These are phyloP conservation scores for Andrena bucephala DNA, from an alignment of 2,888 invertebrate species.

Conservation along the genomic window DNA sequence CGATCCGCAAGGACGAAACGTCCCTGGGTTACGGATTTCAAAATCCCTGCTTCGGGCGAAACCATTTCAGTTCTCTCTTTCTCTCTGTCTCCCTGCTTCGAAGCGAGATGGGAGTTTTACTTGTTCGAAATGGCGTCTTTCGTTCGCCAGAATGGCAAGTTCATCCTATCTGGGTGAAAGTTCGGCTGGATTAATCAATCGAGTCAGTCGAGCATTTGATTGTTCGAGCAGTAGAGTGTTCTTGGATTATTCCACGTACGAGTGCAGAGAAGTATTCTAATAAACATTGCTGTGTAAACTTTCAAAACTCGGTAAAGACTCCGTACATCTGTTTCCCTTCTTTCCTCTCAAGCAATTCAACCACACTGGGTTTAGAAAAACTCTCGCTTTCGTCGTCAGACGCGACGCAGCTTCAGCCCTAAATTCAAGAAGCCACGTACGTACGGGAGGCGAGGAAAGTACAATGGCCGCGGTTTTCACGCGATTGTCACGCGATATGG, in stretches of 20 bases:
- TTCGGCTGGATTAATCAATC: slow-evolving; percentile 24
- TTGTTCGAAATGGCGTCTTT: slow-evolving; percentile 24
- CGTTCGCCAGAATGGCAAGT: background rate
- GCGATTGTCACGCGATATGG: slow-evolving; percentile 7
- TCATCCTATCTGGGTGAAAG: slow-evolving; percentile 2
- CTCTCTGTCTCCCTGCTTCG: background rate
- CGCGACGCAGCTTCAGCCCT: background rate
- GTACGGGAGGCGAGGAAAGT: background rate
- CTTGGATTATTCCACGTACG: background rate
- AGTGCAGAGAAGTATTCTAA: too few species aligned
- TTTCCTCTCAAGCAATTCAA: too few species aligned
- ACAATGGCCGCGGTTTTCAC: slow-evolving; percentile 3
- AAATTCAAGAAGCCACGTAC: background rate
- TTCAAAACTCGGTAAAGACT: too few species aligned
- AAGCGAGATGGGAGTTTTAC: slow-evolving; percentile 38
- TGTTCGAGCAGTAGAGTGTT: background rate
- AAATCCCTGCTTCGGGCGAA: slow-evolving; percentile 44
- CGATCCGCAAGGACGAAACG: slow-evolving; percentile 35
- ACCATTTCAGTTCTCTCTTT: slow-evolving; percentile 28
- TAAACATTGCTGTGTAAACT: too few species aligned
- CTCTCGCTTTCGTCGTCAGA: too few species aligned
- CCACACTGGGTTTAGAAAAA: too few species aligned
- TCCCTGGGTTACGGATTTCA: slow-evolving; percentile 25
- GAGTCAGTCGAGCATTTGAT: background rate
- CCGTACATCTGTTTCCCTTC: too few species aligned